phyloP scores from a whole-genome alignment of 2,797 vertebrate species.

The Brachyrhaphis roseni region DNA sequence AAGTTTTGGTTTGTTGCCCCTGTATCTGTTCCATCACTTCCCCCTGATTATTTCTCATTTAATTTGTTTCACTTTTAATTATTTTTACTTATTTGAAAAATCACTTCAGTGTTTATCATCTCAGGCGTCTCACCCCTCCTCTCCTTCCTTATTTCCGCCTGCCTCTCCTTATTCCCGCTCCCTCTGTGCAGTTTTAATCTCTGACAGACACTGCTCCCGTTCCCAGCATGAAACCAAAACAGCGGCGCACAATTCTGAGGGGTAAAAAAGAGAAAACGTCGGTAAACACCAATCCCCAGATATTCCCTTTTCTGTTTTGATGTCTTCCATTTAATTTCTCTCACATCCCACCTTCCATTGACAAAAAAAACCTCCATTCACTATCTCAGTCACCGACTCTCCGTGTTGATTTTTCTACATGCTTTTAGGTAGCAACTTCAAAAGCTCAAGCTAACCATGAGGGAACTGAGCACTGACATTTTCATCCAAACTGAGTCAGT shows the following conservation, averaged over 20 bases:
- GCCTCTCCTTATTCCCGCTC: conserved; percentile 7
- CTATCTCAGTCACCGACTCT: conserved; percentile 32
- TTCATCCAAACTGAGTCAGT: conserved; percentile 54
- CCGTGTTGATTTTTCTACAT: conserved; percentile 38
- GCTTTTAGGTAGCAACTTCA: conserved; percentile 56
- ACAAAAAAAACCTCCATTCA: conserved; percentile 52
- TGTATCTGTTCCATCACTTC: conserved; percentile 19
- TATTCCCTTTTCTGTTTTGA: conserved; percentile 43
- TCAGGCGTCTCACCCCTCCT: conserved; percentile 31
- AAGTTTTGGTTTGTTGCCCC: conserved; percentile 42
- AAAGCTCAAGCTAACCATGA: conserved; percentile 32
- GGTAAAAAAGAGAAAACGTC: conserved; percentile 34
- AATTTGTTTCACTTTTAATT: conserved; percentile 21
- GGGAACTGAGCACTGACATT: conserved; percentile 36
- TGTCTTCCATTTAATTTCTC: conserved; percentile 57
- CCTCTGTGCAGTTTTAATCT: conserved; percentile 69
- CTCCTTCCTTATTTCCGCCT: neutral
- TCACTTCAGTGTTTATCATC: conserved; percentile 51
- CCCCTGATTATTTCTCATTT: conserved; percentile 9
- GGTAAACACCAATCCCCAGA: conserved; percentile 66
- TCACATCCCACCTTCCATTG: conserved; percentile 62
- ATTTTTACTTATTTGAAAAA: conserved; percentile 37
- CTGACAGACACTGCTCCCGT: conserved; percentile 69
- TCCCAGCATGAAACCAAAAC: conserved; percentile 62
- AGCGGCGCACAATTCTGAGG: conserved; percentile 47